Base-by-base conservation (phyloP, 2,797 vertebrate species). In the Schizopygopsis pylzovi region DNA sequence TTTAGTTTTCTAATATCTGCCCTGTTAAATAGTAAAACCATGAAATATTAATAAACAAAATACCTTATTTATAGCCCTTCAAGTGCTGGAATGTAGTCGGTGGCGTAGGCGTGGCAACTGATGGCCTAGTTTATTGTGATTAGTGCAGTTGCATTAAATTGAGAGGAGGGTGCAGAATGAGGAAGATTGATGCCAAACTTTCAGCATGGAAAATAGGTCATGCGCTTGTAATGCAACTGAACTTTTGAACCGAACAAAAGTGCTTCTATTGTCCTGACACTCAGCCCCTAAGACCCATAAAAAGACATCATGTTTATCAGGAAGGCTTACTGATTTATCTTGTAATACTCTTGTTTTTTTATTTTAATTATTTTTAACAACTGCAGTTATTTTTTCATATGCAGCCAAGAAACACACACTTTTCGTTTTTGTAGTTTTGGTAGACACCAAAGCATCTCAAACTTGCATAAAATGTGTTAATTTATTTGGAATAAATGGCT, bases 171-270 rank as follows among this genome's bases (percentile, higher is more conserved):
- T 77, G 52, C 76, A 54, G 78, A 87, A 80, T 80, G 81, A 86
- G 67, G 82, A 91, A 91, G 89, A 93, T 85, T 88, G 88, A 90
- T 84, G 93, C 88, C 87, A 82, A 93, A 93, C 91, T 94, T 94
- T 91, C 84, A 88, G 67, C 25, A 22, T 83, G 81, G 89, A 89
- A 97, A 97, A 93, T 95, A 96, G 96, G 96, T 97, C 96, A 97
- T 73, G 92, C 92, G 86, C 77, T 91, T 89, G 90, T 94, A 95
- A 95, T 93, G 93, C 86, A 92, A 83, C 45, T 97, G 95, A 97
- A 97, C 96, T 96, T 96, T 95, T 96, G 96, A 97, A 96, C 96
- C 91, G 92, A 90, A 87, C 92, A 90, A 95, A 95, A 96, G 95
- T 93, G 94, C 90, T 90, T 93, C 95, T 95, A 85, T 95, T 93